These are phyloP conservation scores for Magallana gigas DNA, from an alignment of 1,140 invertebrate species.

Conservation along the genomic window DNA sequence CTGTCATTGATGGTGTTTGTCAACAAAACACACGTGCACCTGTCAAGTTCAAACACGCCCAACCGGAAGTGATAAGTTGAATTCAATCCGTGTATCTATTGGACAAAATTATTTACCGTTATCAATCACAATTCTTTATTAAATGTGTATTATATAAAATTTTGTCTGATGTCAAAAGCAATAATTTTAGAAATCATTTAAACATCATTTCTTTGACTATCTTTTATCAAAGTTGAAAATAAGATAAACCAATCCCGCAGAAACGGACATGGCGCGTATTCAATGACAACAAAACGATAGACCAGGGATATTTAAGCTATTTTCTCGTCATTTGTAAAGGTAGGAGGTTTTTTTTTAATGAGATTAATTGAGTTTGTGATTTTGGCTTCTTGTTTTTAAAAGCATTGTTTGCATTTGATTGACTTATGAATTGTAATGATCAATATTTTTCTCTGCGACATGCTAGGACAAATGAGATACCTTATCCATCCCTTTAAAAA, in stretches of 20 bases:
- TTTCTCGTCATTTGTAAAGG: not conserved
- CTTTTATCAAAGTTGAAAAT: too few relatives aligned
- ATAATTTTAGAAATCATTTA: too few relatives aligned
- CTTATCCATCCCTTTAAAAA: conserved; percentile 29
- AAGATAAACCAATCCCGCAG: conserved; percentile 31
- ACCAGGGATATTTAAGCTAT: not conserved
- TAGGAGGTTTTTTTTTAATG: not conserved
- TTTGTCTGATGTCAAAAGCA: too few relatives aligned
- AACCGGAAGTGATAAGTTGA: not conserved
- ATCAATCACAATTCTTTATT: not conserved
- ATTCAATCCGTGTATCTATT: not conserved
- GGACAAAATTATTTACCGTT: not conserved
- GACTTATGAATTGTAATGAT: too few relatives aligned
- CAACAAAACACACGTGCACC: conserved; percentile 3
- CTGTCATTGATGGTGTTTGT: not conserved
- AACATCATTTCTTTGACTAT: too few relatives aligned
- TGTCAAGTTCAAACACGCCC: conserved; percentile 38
- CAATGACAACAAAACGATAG: conserved; percentile 57
- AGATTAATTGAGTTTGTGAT: too few relatives aligned
- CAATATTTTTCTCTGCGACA: not conserved
- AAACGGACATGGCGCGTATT: conserved; percentile 56
- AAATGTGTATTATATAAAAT: too few relatives aligned
- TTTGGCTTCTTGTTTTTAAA: too few relatives aligned
- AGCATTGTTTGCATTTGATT: too few relatives aligned
- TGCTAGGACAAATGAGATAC: not conserved